These are phyloP conservation scores for Phataginus tricuspis DNA, from an alignment of 2,797 vertebrate genomes.

Conservation along the genomic window DNA sequence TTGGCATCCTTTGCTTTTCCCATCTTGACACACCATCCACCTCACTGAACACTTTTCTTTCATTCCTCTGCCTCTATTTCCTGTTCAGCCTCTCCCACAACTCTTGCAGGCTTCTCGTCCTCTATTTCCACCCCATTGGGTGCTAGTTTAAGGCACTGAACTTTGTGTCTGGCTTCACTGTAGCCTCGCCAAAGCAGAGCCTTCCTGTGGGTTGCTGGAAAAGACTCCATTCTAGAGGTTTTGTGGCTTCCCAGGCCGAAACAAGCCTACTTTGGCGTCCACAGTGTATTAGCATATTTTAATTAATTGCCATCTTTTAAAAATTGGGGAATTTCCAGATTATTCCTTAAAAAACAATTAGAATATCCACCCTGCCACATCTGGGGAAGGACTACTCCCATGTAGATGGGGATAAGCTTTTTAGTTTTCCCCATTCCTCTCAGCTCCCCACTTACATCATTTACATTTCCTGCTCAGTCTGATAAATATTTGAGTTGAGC, in stretches of 20 bases:
- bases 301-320: background rate
- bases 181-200: background rate
- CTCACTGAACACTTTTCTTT: background rate
- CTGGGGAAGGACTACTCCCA: background rate
- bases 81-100: background rate
- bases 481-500: background rate
- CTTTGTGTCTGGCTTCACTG: background rate
- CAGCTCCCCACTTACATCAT: background rate
- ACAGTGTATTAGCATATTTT: background rate
- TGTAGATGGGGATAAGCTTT: background rate
- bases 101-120: background rate
- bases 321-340: background rate
- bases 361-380: background rate
- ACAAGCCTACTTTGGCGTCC: background rate
- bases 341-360: background rate
- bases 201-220: background rate
- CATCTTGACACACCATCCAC: background rate
- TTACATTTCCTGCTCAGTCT: background rate
- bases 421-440: background rate
- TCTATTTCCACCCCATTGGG: background rate
- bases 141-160: background rate
- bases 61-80: background rate
- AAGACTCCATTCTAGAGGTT: background rate
- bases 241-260: background rate
- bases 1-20: background rate